phyloP scores from a whole-genome alignment of 2,113 vertebrate species.

The Peromyscus leucopus region DNA sequence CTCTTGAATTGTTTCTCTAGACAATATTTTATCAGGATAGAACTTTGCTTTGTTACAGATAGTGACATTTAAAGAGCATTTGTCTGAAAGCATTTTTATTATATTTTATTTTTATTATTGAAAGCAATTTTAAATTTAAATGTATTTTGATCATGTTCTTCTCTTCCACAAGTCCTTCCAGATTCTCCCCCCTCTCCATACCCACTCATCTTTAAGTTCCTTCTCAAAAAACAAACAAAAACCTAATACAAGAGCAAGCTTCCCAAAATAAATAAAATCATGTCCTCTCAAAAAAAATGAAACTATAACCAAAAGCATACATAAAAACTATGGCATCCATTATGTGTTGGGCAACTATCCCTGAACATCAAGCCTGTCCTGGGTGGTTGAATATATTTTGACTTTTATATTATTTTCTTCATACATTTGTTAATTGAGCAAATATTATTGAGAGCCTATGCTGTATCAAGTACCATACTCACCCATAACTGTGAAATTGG shows the following conservation, averaged over 20 bases:
- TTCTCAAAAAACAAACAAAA: background rate
- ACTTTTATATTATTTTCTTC: slow-evolving; percentile 31
- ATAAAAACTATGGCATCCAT: background rate
- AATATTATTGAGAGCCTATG: background rate
- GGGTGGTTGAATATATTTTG: background rate
- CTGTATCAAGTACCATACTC: background rate
- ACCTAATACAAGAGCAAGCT: background rate
- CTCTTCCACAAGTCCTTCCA: background rate
- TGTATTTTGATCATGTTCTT: background rate
- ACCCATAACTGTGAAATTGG: background rate
- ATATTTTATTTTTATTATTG: no score
- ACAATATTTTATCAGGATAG: background rate
- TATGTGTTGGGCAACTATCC: background rate
- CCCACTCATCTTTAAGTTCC: no score
- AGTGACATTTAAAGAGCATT: background rate
- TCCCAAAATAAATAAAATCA: background rate
- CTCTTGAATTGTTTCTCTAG: background rate
- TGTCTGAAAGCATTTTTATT: background rate
- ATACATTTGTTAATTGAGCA: slow-evolving; percentile 7
- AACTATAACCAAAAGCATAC: background rate
- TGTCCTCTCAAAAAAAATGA: background rate
- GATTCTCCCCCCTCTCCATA: background rate
- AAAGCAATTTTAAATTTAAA: background rate
- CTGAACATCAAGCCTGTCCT: background rate
- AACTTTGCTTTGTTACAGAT: background rate